Evolutionary conservation across 2,113 vertebrate species (phyloP).

Genomic region (Paramormyrops kingsleyae): DNA sequence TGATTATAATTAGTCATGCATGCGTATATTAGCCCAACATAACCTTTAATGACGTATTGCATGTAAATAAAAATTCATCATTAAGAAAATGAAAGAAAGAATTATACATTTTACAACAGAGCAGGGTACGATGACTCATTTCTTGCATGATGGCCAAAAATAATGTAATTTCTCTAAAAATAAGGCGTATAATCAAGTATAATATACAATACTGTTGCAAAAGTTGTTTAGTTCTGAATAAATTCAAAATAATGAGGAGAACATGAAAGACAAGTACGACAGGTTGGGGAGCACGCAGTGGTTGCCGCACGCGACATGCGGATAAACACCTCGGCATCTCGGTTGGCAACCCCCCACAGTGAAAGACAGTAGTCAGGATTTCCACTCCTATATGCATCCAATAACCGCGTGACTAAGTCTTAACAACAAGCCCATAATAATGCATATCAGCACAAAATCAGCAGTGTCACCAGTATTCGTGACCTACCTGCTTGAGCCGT

Average conservation of each 20-base stretch:
- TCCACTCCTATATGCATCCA: not conserved
- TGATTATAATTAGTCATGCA: not conserved
- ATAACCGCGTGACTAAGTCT: not conserved
- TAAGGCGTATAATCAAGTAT: not conserved
- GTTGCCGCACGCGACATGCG: not conserved
- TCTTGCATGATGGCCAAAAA: not conserved
- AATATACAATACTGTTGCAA: not conserved
- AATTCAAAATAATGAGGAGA: not conserved
- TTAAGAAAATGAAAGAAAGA: not conserved
- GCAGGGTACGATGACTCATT: not conserved
- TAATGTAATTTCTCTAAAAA: not conserved
- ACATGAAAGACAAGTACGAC: not conserved
- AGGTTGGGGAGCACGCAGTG: not conserved
- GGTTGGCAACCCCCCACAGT: not conserved
- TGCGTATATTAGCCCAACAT: not conserved
- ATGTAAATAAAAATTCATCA: not conserved
- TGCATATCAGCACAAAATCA: not conserved
- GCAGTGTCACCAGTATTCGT: not conserved
- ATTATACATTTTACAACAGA: not conserved
- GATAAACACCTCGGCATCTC: not conserved
- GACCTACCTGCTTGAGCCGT: constrained; percentile 12
- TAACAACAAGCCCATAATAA: not conserved
- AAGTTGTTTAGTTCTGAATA: not conserved
- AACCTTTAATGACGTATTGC: not conserved
- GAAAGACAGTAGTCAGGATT: not conserved